A percentile compares a stretch with the other conserved stretches of the same genome.
phyloP scores from a whole-genome alignment of 2,797 vertebrate genomes.

The Anguilla pacifica region DNA sequence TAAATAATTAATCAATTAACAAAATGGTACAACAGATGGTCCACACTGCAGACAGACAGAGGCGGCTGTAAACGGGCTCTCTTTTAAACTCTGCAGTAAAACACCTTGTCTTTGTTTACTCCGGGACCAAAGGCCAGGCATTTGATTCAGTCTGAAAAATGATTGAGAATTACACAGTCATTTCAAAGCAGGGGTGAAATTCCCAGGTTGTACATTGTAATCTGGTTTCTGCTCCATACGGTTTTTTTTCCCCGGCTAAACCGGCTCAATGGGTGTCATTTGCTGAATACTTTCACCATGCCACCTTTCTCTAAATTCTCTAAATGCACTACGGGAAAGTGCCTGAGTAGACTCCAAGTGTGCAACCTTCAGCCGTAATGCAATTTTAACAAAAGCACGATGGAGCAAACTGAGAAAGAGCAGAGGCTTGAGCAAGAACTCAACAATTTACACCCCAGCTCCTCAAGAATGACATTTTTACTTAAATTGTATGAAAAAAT shows the following conservation, averaged over 20 bases:
- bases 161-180: not conserved
- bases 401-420: not conserved
- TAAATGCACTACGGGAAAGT: not conserved
- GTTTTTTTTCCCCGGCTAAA: not conserved
- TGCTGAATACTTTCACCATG: not conserved
- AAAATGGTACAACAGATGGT: conserved; percentile 19
- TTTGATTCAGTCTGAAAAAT: conserved; percentile 19
- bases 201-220: no score
- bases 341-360: not conserved
- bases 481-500: not conserved
- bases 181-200: not conserved
- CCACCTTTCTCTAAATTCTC: not conserved
- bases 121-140: not conserved
- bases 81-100: conserved; percentile 8
- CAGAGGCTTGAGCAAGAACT: not conserved
- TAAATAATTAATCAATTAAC: conserved; percentile 25
- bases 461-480: not conserved
- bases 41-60: not conserved
- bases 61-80: not conserved
- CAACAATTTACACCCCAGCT: not conserved
- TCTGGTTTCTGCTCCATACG: not conserved
- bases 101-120: conserved; percentile 6
- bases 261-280: not conserved
- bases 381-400: not conserved
- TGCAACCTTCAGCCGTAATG: not conserved